These are phyloP conservation scores for Prunella strophiata DNA, from an alignment of 2,797 vertebrate species.

Conservation along the genomic window DNA sequence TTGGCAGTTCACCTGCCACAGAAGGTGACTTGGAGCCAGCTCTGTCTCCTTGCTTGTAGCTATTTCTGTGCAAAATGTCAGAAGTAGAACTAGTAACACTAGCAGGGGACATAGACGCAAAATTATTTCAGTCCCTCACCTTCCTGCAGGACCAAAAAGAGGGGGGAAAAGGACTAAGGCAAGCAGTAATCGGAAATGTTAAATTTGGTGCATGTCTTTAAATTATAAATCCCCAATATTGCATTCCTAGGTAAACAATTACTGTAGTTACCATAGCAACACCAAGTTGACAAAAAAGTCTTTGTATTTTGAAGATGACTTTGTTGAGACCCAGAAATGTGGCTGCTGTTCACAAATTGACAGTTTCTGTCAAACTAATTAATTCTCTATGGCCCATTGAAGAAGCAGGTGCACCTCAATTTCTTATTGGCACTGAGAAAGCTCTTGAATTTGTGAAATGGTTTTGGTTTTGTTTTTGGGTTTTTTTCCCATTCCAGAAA, in stretches of 20 bases:
- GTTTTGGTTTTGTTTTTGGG: accelerated
- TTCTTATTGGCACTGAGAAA: background rate
- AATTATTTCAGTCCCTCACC: background rate
- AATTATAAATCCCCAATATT: background rate
- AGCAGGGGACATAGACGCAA: background rate
- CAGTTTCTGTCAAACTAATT: background rate
- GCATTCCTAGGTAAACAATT: slow-evolving; percentile 16
- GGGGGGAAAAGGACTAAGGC: background rate
- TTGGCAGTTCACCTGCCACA: slow-evolving; percentile 3
- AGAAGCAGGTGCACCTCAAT: background rate
- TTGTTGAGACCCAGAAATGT: background rate
- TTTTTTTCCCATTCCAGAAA: background rate
- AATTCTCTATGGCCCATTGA: background rate
- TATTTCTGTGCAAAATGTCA: background rate
- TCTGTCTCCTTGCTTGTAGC: background rate
- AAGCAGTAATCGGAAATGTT: background rate
- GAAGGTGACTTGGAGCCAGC: slow-evolving; percentile 14
- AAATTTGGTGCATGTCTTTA: background rate
- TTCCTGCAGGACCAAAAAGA: background rate
- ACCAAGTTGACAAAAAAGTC: background rate
- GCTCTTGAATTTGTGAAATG: background rate
- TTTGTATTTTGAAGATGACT: background rate
- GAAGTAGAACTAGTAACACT: background rate
- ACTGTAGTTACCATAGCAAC: slow-evolving; percentile 13
- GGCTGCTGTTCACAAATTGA: background rate